Percentiles rank a stretch among this genome's conserved stretches.
Evolutionary conservation across 1,140 invertebrate species (phyloP).

Genomic region (Cherax quadricarinatus): DNA sequence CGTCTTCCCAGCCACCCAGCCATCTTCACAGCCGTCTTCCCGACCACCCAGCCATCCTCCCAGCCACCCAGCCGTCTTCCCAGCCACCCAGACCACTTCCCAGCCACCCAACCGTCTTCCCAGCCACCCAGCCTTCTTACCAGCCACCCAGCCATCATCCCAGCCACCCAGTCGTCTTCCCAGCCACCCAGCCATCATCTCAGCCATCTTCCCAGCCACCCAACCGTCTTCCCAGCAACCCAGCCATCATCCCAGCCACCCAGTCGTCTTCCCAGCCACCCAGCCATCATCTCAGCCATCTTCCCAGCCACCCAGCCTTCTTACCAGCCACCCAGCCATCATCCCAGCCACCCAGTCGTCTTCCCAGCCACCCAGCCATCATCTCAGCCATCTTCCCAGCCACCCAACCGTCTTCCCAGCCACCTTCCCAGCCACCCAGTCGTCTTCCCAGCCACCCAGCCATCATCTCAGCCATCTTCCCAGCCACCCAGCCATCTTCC

Average conservation of each 20-base stretch:
- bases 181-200: neutral
- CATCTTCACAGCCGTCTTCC: neutral
- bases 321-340: conserved; percentile 6
- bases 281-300: neutral
- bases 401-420: conserved; percentile 2
- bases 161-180: neutral
- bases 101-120: conserved; percentile 12
- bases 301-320: neutral
- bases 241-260: neutral
- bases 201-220: neutral
- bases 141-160: neutral
- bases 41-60: neutral
- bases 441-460: conserved; percentile 1
- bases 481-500: neutral
- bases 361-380: neutral
- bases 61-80: neutral
- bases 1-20: neutral
- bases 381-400: neutral
- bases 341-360: neutral
- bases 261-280: neutral
- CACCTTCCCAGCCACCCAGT: neutral
- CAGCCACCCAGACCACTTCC: neutral
- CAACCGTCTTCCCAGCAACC: neutral
- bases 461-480: neutral
- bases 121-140: neutral